Evolutionary conservation across 2,113 vertebrate genomes (phyloP), one percentile per base, ranked within the genome.

Genomic region (Gopherus flavomarginatus): DNA sequence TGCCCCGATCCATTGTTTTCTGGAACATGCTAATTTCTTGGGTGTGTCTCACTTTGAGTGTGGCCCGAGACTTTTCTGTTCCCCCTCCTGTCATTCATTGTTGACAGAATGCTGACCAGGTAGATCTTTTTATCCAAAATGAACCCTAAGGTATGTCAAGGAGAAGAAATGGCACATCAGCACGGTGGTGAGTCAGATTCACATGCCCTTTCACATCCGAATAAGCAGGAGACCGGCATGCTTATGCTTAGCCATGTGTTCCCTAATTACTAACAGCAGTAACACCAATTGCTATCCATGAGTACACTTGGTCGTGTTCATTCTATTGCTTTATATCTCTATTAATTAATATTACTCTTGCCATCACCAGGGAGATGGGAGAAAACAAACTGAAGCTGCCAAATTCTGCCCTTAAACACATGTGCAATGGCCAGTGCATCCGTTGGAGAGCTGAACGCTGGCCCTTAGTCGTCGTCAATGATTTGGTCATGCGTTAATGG

Each of bases 111-210:
- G 54, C 26, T 49, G 62, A 38, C 31, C 10, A 1, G 29, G 24
- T 4, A 8, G 11, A 62, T 53, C 8, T 49, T 31, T 17, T 38
- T 62, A 38, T 35, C 24, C 22, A 27, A 12, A 49, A 7, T 2
- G 29, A 83, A 19, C 4, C 11, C 31, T 26, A 12, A 6, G 49
- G 10, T 7, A 29, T 57, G 2, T 44, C 1, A 16, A 6, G 53
- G 82, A 81, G 59, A 12, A 44, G 59, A 85, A 72, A 10, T 8
- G 77, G 22, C 29, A 1, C 4, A 0, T 14, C 0, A 4, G 11
- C 1, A 2, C 2, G 22, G 8, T 9, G 10, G 9, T 1, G 29
- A 49, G 29, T 57, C 9, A 0, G 49, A 9, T 6, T 1, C 4
- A 12, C 49, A 16, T 4, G 3, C 62, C 62, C 62, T n/a, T 26